Evolutionary conservation across 2,888 invertebrate species (phyloP).

Genomic region (Noctua comes): DNA sequence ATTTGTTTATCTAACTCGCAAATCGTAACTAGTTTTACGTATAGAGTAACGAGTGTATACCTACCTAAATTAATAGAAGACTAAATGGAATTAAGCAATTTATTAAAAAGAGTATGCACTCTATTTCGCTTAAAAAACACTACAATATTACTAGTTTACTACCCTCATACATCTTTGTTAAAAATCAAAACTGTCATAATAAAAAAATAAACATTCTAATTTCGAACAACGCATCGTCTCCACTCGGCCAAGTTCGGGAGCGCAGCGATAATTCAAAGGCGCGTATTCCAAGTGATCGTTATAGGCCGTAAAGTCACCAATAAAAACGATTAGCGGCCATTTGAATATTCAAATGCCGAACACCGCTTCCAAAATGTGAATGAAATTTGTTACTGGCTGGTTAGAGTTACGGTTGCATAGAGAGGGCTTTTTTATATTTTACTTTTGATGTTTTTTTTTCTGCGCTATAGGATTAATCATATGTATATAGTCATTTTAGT

Average conservation of each 20-base stretch:
- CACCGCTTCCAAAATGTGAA: conserved; percentile 79
- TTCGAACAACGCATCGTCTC: conserved; percentile 64
- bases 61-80: conserved; percentile 3
- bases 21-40: conserved; percentile 38
- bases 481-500: neutral
- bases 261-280: conserved; percentile 76
- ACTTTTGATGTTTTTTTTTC: neutral
- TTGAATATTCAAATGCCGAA: conserved; percentile 87
- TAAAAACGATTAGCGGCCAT: conserved; percentile 87
- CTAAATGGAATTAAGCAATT: neutral
- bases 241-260: conserved; percentile 68
- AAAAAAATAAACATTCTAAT: conserved; percentile 51
- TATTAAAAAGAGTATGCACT: neutral
- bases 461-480: neutral
- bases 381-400: conserved; percentile 70
- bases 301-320: conserved; percentile 87
- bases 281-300: conserved; percentile 83
- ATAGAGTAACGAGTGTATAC: neutral
- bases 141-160: neutral
- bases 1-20: conserved; percentile 53
- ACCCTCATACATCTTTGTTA: neutral
- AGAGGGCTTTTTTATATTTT: conserved; percentile 32
- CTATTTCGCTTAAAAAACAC: neutral
- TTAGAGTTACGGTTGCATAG: conserved; percentile 54
- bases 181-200: conserved; percentile 51